Evolutionary conservation across 2,113 vertebrate species (phyloP).

Genomic region (Taxidea taxus): DNA sequence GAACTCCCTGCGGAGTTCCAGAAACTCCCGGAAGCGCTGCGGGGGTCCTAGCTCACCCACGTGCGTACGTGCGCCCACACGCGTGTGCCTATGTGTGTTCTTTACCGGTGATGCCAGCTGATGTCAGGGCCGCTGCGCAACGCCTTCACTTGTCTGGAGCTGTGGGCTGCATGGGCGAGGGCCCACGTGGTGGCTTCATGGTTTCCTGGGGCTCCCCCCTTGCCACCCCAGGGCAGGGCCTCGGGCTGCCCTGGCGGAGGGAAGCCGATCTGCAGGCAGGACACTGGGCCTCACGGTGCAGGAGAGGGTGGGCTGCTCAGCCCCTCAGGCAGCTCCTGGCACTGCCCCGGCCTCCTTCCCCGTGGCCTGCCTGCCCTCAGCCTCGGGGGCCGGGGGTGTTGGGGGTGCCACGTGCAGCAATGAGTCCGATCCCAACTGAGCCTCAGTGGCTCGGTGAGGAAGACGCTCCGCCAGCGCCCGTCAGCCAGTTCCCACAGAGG

Average conservation of each 20-base stretch:
- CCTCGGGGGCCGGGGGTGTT: accelerated
- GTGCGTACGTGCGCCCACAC: background rate
- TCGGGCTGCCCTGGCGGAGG: background rate
- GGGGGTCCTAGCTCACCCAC: background rate
- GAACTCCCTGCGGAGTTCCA: accelerated
- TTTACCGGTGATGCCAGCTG: background rate
- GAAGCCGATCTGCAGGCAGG: background rate
- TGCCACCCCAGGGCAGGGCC: background rate
- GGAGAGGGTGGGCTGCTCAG: background rate
- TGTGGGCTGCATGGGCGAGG: accelerated
- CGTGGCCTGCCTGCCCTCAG: background rate
- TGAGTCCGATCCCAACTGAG: background rate
- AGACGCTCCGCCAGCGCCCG: accelerated
- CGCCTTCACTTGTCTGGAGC: background rate
- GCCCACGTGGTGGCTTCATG: background rate
- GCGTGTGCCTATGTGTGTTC: background rate
- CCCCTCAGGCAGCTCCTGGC: accelerated
- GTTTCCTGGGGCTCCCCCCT: background rate
- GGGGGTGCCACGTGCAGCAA: too few species aligned
- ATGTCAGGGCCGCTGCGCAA: background rate
- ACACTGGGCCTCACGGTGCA: background rate
- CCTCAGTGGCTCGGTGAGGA: background rate
- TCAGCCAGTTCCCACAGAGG: background rate
- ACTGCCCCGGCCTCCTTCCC: background rate
- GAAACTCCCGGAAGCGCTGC: background rate